phyloP scores from a whole-genome alignment of 2,113 vertebrate genomes.

The Larimichthys polyactis region DNA sequence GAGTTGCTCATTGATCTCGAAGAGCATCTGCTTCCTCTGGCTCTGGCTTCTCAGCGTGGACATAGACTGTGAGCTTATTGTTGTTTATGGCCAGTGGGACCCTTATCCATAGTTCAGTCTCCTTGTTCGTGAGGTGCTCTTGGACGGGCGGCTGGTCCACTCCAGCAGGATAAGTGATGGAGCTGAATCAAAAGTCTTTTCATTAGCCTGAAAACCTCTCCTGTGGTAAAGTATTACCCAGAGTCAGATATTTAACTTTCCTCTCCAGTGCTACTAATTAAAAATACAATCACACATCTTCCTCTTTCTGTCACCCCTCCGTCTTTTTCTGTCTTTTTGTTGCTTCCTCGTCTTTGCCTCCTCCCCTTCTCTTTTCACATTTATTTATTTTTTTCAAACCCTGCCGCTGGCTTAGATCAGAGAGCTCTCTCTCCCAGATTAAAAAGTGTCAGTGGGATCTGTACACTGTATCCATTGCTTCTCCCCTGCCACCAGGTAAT shows the following conservation, averaged over 20 bases:
- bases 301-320: slow-evolving; percentile 24
- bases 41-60: slow-evolving; percentile 25
- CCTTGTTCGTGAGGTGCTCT: slow-evolving; percentile 11
- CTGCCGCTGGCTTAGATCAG: slow-evolving; percentile 41
- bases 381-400: slow-evolving; percentile 17
- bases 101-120: slow-evolving; percentile 9
- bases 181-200: slow-evolving; percentile 65
- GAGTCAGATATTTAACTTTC: slow-evolving; percentile 56
- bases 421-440: slow-evolving; percentile 71
- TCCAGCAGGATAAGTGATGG: slow-evolving; percentile 6
- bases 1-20: slow-evolving; percentile 53
- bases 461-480: slow-evolving; percentile 70
- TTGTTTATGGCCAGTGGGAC: slow-evolving; percentile 38
- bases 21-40: slow-evolving; percentile 71
- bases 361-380: slow-evolving; percentile 12
- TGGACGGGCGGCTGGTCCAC: background rate
- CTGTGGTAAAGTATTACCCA: slow-evolving; percentile 36
- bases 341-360: slow-evolving; percentile 1
- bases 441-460: slow-evolving; percentile 67
- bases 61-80: slow-evolving; percentile 26
- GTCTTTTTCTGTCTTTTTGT: slow-evolving; percentile 19
- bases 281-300: slow-evolving; percentile 62
- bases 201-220: slow-evolving; percentile 58
- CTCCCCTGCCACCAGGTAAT: slow-evolving; percentile 72
- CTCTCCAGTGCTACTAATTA: slow-evolving; percentile 57